Evolutionary conservation across 1,140 invertebrate species (phyloP).

Genomic region (Galleria mellonella): DNA sequence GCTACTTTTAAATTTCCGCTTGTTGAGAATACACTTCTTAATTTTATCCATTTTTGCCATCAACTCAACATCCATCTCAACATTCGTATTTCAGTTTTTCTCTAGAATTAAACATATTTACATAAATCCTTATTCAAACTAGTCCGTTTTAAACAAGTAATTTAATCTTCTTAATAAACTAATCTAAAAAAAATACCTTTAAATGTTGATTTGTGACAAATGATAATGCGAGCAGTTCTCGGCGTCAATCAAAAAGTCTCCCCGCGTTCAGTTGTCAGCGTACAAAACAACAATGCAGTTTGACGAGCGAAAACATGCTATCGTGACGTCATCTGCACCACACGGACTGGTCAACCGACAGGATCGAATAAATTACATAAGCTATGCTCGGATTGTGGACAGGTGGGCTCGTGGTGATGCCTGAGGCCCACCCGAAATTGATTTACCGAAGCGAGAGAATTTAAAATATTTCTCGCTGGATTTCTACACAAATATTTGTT

Average conservation of each 20-base stretch:
- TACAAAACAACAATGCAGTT: slow-evolving; percentile 1
- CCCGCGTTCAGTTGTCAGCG: not conserved
- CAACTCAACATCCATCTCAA: too few relatives aligned
- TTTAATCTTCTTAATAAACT: too few relatives aligned
- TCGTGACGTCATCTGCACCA: slow-evolving; percentile 2
- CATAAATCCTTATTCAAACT: too few relatives aligned
- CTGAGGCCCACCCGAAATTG: slow-evolving; percentile 26
- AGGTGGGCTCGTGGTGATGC: slow-evolving; percentile 37
- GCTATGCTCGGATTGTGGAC: slow-evolving; percentile 51
- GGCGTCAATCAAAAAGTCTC: not conserved
- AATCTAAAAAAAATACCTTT: not conserved
- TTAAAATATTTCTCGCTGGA: not conserved
- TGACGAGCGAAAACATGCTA: slow-evolving; percentile 2
- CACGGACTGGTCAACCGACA: not conserved
- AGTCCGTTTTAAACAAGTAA: too few relatives aligned
- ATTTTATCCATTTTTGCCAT: too few relatives aligned
- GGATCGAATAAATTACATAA: slow-evolving; percentile 34
- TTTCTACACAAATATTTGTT: too few relatives aligned
- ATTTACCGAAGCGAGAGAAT: slow-evolving; percentile 31
- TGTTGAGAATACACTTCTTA: too few relatives aligned
- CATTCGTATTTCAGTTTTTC: too few relatives aligned
- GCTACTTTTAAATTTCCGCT: too few relatives aligned
- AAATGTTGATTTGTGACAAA: not conserved
- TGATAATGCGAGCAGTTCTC: not conserved
- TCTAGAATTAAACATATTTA: too few relatives aligned